Percentiles rank a stretch among this genome's conserved stretches.
Conservation (phyloP, 2,113 vertebrate species). For the Cyprinodon variegatus region DNA sequence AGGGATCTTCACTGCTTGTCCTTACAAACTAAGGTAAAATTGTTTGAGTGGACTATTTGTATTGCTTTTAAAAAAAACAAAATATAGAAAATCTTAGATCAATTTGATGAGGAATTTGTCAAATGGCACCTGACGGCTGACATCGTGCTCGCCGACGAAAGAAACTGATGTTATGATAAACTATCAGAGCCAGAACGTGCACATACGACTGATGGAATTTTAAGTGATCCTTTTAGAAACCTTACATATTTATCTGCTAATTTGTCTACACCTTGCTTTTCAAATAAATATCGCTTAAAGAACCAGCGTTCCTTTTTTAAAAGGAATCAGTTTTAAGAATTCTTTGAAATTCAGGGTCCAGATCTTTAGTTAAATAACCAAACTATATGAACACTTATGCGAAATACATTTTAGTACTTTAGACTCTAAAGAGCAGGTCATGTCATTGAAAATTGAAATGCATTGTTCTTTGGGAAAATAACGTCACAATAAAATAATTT, state of each 20-base stretch:
- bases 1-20: too few species aligned
- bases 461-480: neutral
- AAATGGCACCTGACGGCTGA: neutral
- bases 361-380: too few species aligned
- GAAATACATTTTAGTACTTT: neutral
- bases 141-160: neutral
- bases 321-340: too few species aligned
- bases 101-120: neutral
- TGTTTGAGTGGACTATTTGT: neutral
- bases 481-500: neutral
- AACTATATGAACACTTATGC: neutral
- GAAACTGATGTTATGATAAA: neutral
- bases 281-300: neutral
- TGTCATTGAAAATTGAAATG: neutral
- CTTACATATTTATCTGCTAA: neutral
- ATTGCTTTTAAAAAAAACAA: neutral
- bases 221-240: neutral
- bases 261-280: neutral
- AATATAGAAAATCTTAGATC: neutral
- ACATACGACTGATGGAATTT: neutral
- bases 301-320: too few species aligned
- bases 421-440: neutral
- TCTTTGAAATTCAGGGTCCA: too few species aligned
- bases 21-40: neutral
- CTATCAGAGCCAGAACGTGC: neutral